Percentiles rank a stretch among this genome's conserved stretches.
These are phyloP conservation scores for Prionailurus viverrinus DNA, from an alignment of 2,113 vertebrate genomes.

Conservation along the genomic window DNA sequence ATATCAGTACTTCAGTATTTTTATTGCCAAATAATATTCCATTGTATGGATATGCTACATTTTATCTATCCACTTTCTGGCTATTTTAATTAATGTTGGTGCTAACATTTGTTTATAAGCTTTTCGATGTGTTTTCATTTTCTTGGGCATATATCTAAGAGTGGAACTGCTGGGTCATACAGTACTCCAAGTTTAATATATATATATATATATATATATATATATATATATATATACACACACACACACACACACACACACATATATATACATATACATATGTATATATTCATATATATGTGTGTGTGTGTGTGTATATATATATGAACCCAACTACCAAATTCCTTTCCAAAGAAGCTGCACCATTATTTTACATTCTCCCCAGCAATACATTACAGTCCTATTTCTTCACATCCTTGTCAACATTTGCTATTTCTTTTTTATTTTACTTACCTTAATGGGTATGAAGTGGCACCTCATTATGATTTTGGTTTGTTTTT, in stretches of 20 bases:
- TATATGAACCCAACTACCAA: not conserved
- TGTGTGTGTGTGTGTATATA: too few species aligned
- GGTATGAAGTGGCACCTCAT: not conserved
- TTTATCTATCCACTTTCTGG: not conserved
- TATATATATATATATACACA: too few species aligned
- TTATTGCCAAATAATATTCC: not conserved
- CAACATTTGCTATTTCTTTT: not conserved
- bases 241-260: too few species aligned
- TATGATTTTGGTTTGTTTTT: not conserved
- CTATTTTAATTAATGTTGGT: not conserved
- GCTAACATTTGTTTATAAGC: not conserved
- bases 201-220: too few species aligned
- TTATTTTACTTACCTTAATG: not conserved
- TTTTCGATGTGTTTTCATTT: not conserved
- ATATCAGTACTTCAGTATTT: not conserved
- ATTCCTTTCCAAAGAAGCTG: not conserved
- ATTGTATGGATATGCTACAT: not conserved
- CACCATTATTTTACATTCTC: not conserved
- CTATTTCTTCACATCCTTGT: not conserved
- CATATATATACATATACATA: too few species aligned
- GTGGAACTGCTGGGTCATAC: not conserved
- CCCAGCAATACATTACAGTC: not conserved
- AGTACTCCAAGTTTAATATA: not conserved
- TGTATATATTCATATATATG: too few species aligned
- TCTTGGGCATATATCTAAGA: not conserved